Evolutionary conservation across 2,888 invertebrate genomes (phyloP).

Genomic region (Dioctria linearis): DNA sequence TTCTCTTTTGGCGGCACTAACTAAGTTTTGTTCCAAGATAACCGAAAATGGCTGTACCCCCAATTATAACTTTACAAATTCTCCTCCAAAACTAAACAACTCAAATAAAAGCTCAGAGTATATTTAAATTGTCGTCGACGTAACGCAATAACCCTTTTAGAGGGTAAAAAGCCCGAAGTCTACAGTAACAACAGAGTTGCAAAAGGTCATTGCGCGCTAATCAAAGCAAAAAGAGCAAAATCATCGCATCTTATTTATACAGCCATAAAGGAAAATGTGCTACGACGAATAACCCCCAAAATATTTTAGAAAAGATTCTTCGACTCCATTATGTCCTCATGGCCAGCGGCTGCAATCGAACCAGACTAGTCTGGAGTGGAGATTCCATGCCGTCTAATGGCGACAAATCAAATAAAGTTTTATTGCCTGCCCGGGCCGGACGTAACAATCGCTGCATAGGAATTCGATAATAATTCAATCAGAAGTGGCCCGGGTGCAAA

Average conservation of each 20-base stretch:
- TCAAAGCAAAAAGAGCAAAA: slow-evolving; percentile 16
- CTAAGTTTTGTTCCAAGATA: neutral
- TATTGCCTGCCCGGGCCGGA: neutral
- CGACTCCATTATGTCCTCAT: slow-evolving; percentile 30
- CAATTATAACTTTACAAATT: neutral
- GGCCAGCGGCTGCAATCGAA: neutral
- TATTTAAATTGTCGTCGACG: neutral
- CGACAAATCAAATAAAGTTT: slow-evolving; percentile 23
- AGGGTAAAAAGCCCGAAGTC: neutral
- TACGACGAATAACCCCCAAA: neutral
- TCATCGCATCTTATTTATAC: slow-evolving; percentile 23
- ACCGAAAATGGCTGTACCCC: neutral
- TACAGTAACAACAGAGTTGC: neutral
- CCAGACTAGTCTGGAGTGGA: neutral
- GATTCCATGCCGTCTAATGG: neutral
- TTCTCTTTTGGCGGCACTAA: neutral
- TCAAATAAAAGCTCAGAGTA: neutral
- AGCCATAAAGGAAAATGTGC: neutral
- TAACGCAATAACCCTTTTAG: no score
- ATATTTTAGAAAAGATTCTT: neutral
- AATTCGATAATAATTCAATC: slow-evolving; percentile 33
- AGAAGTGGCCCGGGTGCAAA: neutral
- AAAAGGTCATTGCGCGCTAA: slow-evolving; percentile 35
- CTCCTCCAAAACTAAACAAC: neutral
- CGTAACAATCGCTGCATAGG: neutral